phyloP scores from a whole-genome alignment of 2,888 invertebrate genomes.

The Polietes domitor region DNA sequence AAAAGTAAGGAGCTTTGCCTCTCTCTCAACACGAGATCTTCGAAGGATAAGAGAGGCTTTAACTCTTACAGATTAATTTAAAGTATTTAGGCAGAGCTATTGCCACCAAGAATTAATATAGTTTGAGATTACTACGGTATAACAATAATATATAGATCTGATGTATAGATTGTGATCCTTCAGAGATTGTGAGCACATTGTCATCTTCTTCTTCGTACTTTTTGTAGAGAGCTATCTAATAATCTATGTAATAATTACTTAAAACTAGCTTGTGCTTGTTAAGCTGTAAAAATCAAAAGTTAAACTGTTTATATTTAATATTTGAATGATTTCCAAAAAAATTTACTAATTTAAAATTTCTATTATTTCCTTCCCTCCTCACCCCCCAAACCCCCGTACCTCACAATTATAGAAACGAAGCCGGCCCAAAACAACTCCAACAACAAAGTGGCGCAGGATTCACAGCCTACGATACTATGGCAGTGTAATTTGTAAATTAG shows the following conservation, averaged over 20 bases:
- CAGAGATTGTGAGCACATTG: slow-evolving; percentile 7
- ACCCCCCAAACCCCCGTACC: not conserved
- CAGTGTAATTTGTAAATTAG: slow-evolving; percentile 94
- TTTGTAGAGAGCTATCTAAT: not conserved
- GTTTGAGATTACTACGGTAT: no score
- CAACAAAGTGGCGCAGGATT: slow-evolving; percentile 89
- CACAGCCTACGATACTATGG: slow-evolving; percentile 99
- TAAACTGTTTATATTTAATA: slow-evolving; percentile 32
- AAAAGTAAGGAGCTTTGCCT: no score
- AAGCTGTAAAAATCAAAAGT: slow-evolving; percentile 42
- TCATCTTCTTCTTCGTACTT: not conserved
- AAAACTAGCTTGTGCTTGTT: slow-evolving; percentile 57
- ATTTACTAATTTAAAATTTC: not conserved
- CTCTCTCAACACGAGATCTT: no score
- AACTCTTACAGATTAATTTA: no score
- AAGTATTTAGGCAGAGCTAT: no score
- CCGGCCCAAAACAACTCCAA: slow-evolving; percentile 89
- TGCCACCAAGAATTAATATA: no score
- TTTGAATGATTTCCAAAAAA: slow-evolving; percentile 46
- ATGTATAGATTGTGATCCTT: slow-evolving; percentile 14
- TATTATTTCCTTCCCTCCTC: not conserved
- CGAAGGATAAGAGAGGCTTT: no score
- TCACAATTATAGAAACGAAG: slow-evolving; percentile 92
- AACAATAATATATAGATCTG: not conserved
- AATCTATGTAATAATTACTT: no score